These are phyloP conservation scores for Cephus cinctus DNA, from an alignment of 1,140 invertebrate species.

Conservation along the genomic window DNA sequence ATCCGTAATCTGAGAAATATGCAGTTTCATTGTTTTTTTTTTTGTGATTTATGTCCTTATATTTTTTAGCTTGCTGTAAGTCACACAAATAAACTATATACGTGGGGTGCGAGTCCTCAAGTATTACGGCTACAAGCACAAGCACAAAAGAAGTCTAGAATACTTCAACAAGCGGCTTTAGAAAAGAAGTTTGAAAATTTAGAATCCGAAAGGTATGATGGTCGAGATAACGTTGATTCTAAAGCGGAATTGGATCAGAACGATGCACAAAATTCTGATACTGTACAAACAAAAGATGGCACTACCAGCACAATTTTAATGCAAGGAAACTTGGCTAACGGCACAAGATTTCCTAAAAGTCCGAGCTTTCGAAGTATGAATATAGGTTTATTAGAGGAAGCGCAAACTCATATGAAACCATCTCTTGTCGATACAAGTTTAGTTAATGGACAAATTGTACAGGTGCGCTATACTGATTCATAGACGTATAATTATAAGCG, in stretches of 20 bases:
- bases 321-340: conserved; percentile 10
- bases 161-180: conserved; percentile 46
- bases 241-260: conserved; percentile 6
- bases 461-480: conserved; percentile 44
- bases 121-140: conserved; percentile 69
- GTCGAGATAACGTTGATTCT: conserved; percentile 2
- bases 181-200: conserved; percentile 36
- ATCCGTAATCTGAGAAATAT: background rate
- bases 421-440: conserved; percentile 61
- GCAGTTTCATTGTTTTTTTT: conserved; percentile 13
- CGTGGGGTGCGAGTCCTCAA: conserved; percentile 80
- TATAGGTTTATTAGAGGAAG: conserved; percentile 38
- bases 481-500: background rate
- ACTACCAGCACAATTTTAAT: conserved; percentile 19
- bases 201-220: conserved; percentile 20
- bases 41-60: conserved; percentile 17
- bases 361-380: conserved; percentile 32
- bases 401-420: conserved; percentile 58
- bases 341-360: conserved; percentile 22
- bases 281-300: conserved; percentile 6
- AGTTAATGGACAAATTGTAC: conserved; percentile 59
- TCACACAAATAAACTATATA: conserved; percentile 66
- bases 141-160: conserved; percentile 60
- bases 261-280: conserved; percentile 2
- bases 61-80: conserved; percentile 68